Base-by-base conservation (phyloP, 2,113 vertebrate species). In the Dicerorhinus sumatrensis region DNA sequence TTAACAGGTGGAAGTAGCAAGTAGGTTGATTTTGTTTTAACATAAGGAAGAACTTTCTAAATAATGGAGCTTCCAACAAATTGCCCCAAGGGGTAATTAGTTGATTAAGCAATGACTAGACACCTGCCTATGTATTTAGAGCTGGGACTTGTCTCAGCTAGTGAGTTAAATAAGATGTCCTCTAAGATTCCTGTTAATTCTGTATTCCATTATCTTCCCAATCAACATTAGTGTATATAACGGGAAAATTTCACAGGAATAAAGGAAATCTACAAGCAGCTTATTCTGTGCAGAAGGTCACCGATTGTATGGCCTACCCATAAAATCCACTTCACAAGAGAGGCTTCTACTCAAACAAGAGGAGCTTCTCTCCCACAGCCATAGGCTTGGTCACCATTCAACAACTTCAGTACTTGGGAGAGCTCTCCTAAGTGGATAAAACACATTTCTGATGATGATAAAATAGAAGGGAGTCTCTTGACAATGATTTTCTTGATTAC, bases 21-120 rank as follows among this genome's bases (percentile, higher is more conserved):
- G 48, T 48, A 36, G 25, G 10, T 58, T 63, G 29, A 87, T 90
- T 87, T 97, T 86, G 25, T 82, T 82, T 81, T 60, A 91, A 76
- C 21, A 39, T 48, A 89, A 80, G n/a, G 39, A 96, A 88, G 62
- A 81, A 89, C 4, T n/a, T 87, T 76, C 62, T 91, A 73, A 73
- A 87, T 79, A 84, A 93, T 11, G 46, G 21, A 73, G 7, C 20
- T 89, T 73, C 65, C 48, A 77, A 42, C 33, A 69, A 80, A 83
- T 23, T 65, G 60, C 46, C 2, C 36, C 70, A 67, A 77, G 10
- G 79, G 10, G 25, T 63, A 39, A 65, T 75, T 12, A 77, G 6
- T 14, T 62, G 33, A 48, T 80, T 70, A 65, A 58, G 56, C 31
- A 82, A 58, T 51, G 25, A 69, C 31, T 48, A 77, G 73, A 69